Conservation (phyloP, 2,797 vertebrate species). For the Eulemur albifrons region DNA sequence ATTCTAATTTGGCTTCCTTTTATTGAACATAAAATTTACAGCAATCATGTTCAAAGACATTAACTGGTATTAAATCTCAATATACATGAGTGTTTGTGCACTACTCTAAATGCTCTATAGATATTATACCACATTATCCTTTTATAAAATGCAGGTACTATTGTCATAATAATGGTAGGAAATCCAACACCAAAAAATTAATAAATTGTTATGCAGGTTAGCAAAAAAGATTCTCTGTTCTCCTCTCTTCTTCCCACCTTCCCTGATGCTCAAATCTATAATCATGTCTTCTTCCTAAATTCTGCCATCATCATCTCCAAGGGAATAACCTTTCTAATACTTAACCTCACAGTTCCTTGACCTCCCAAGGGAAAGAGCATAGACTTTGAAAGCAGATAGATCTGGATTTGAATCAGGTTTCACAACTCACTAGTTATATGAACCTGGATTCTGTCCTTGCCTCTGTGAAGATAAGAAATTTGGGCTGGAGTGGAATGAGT, state of each 20-base stretch:
- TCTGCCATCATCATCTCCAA: not conserved
- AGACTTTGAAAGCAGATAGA: not conserved
- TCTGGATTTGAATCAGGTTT: not conserved
- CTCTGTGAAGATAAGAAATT: not conserved
- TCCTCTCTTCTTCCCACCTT: not conserved
- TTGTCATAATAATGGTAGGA: not conserved
- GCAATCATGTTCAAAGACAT: not conserved
- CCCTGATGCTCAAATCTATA: not conserved
- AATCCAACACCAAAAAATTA: not conserved
- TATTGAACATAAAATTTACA: not conserved
- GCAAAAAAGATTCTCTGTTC: not conserved
- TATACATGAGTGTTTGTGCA: not conserved
- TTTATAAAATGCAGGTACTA: not conserved
- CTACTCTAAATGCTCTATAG: not conserved
- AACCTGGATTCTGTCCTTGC: not conserved
- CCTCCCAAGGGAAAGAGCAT: not conserved
- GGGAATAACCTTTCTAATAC: not conserved
- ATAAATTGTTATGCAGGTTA: not conserved
- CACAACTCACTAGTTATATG: not conserved
- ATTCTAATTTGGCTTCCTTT: slow-evolving; percentile 1
- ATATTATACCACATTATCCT: not conserved
- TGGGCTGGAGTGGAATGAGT: not conserved
- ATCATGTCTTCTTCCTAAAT: not conserved
- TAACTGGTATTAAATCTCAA: not conserved
- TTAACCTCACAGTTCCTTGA: not conserved